phyloP scores from a whole-genome alignment of 2,113 vertebrate genomes.

The Onychostruthus taczanowskii region DNA sequence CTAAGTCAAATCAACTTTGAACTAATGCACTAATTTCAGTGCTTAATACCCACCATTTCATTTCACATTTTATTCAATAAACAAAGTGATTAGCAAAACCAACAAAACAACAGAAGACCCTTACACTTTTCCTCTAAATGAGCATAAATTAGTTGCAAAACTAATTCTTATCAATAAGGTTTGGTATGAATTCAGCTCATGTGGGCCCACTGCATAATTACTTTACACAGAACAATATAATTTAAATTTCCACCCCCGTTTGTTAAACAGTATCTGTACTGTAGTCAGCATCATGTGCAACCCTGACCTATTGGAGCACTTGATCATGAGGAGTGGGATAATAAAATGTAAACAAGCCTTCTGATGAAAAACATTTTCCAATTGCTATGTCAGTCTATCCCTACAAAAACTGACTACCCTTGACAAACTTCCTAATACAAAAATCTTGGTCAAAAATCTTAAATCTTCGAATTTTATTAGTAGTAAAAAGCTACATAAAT shows the following conservation, averaged over 20 bases:
- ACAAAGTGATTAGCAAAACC: neutral
- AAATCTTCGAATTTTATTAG: neutral
- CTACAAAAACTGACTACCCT: neutral
- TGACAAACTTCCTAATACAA: neutral
- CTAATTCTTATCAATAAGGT: neutral
- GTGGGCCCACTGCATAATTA: neutral
- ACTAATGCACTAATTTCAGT: neutral
- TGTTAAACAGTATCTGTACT: neutral
- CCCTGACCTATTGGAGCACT: neutral
- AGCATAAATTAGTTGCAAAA: neutral
- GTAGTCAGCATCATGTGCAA: neutral
- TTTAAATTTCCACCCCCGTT: rapidly evolving
- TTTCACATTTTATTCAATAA: neutral
- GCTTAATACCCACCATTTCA: neutral
- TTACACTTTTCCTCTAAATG: neutral
- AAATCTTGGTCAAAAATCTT: neutral
- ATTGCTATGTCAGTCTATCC: neutral
- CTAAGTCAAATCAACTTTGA: neutral
- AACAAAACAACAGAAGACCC: neutral
- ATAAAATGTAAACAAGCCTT: neutral
- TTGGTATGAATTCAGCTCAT: neutral
- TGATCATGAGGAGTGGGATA: neutral
- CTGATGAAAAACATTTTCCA: neutral
- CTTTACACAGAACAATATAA: neutral
- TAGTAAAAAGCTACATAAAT: neutral